Evolutionary conservation across 2,888 invertebrate genomes (phyloP).

Genomic region (Eugnorisma glareosa): DNA sequence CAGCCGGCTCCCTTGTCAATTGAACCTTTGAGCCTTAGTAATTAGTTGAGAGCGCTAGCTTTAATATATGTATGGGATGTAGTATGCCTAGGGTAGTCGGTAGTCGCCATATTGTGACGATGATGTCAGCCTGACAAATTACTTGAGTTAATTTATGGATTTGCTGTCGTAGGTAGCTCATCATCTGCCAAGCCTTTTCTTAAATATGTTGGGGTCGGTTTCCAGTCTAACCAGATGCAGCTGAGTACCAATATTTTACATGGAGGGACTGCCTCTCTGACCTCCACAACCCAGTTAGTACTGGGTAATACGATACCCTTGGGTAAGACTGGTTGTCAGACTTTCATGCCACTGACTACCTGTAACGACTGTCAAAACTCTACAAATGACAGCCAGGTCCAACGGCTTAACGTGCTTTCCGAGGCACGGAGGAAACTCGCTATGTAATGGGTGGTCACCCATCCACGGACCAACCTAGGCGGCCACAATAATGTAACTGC

Average conservation of each 20-base stretch:
- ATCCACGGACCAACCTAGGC: too few relatives aligned
- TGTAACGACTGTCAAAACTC: too few relatives aligned
- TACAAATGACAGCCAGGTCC: too few relatives aligned
- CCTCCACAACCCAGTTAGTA: too few relatives aligned
- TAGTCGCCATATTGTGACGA: conserved; percentile 4
- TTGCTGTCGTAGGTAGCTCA: neutral
- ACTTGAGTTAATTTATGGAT: conserved; percentile 19
- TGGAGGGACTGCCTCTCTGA: neutral
- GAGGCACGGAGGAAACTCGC: too few relatives aligned
- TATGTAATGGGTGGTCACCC: too few relatives aligned
- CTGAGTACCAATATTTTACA: neutral
- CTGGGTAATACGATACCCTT: too few relatives aligned
- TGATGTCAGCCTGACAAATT: conserved; percentile 17
- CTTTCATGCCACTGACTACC: too few relatives aligned
- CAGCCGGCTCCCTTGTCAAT: conserved; percentile 38
- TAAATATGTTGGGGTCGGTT: neutral
- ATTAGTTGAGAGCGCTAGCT: conserved; percentile 35
- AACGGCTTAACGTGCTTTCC: too few relatives aligned
- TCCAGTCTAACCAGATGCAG: neutral
- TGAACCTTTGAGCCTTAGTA: conserved; percentile 42
- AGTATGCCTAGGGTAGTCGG: neutral
- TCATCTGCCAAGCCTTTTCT: neutral
- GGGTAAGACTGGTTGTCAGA: too few relatives aligned
- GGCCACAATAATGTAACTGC: too few relatives aligned
- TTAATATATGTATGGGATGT: conserved; percentile 47